phyloP scores from a whole-genome alignment of 2,797 vertebrate species.

The Oreonectes daqikongensis region DNA sequence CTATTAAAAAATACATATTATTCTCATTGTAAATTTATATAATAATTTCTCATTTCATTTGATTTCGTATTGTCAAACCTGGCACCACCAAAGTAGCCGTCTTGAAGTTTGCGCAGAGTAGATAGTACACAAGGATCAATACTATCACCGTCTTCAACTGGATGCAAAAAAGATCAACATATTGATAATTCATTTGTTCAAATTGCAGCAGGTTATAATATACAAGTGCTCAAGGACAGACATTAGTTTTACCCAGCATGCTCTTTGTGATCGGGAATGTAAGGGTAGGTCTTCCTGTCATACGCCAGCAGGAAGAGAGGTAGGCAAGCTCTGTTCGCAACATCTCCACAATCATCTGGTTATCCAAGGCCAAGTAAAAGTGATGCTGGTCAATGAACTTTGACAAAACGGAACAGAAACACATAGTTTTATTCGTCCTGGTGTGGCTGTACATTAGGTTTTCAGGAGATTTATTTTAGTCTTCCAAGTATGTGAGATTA shows the following conservation, averaged over 20 bases:
- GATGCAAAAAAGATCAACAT: neutral
- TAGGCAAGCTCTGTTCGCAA: constrained; percentile 92
- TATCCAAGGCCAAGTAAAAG: constrained; percentile 97
- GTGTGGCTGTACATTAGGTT: neutral
- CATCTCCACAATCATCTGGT: constrained; percentile 99
- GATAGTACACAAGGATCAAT: constrained; percentile 91
- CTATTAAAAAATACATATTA: neutral
- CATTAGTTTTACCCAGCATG: constrained; percentile 73
- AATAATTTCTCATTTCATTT: neutral
- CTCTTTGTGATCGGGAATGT: constrained; percentile 90
- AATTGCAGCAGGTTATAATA: neutral
- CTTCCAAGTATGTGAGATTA: neutral
- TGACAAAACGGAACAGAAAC: neutral
- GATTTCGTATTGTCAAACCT: constrained; percentile 74
- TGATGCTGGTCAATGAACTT: constrained; percentile 98
- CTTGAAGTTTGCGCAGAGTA: constrained; percentile 92
- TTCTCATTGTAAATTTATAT: neutral
- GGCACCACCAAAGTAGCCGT: constrained; percentile 96
- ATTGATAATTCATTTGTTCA: neutral
- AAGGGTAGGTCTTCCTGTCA: constrained; percentile 94
- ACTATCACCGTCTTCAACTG: constrained; percentile 88
- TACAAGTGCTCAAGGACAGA: too few relatives aligned
- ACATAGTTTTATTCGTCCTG: neutral
- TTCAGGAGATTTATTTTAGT: neutral
- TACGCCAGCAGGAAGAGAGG: constrained; percentile 94